Conservation (phyloP, 2,888 invertebrate genomes). For the Brachypalpus laphriformis region DNA sequence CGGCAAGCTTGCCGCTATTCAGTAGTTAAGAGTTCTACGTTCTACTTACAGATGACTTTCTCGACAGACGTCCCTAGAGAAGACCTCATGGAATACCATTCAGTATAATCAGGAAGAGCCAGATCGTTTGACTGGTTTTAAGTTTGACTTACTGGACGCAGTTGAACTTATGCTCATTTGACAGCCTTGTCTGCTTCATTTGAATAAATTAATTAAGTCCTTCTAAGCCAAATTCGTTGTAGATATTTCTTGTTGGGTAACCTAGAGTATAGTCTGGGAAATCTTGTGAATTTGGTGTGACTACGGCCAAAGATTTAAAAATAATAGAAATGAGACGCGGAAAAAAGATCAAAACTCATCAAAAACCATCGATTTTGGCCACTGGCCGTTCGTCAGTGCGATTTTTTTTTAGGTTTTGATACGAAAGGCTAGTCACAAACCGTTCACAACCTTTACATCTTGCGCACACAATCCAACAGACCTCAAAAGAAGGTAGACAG, state of each 20-base stretch:
- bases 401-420: neutral
- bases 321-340: neutral
- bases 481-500: slow-evolving; percentile 67
- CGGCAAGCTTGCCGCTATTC: too few relatives aligned
- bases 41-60: too few relatives aligned
- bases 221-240: neutral
- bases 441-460: slow-evolving; percentile 46
- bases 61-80: too few relatives aligned
- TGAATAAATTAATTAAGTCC: too few relatives aligned
- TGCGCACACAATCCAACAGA: slow-evolving; percentile 6
- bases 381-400: neutral
- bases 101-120: too few relatives aligned
- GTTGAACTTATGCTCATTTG: too few relatives aligned
- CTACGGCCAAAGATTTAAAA: neutral
- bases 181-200: too few relatives aligned
- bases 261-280: neutral
- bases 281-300: neutral
- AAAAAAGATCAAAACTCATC: neutral
- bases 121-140: too few relatives aligned
- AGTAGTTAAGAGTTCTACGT: too few relatives aligned
- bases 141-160: too few relatives aligned
- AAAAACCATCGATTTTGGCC: neutral
- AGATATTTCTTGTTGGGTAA: neutral
- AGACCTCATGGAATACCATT: too few relatives aligned
- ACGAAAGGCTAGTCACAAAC: neutral